These are phyloP conservation scores for Plebejus anna DNA, from an alignment of 2,888 invertebrate species.

Conservation along the genomic window DNA sequence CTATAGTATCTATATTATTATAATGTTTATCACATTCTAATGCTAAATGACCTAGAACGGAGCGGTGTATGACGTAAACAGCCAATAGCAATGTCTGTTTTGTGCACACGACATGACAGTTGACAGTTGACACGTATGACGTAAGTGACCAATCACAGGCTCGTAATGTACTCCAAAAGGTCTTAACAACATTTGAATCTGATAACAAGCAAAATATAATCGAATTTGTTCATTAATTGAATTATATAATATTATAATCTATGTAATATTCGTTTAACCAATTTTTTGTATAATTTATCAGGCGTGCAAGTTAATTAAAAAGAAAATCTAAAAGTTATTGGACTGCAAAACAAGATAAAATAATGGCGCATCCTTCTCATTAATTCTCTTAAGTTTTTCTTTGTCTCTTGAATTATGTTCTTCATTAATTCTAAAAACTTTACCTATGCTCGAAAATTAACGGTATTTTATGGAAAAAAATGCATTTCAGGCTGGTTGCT, in stretches of 20 bases:
- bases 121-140: too few relatives aligned
- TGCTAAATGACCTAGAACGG: neutral
- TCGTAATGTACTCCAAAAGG: too few relatives aligned
- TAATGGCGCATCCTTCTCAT: slow-evolving; percentile 12
- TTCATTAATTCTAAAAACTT: neutral
- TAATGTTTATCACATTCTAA: neutral
- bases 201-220: neutral
- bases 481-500: neutral
- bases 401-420: slow-evolving; percentile 13
- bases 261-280: neutral
- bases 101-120: neutral
- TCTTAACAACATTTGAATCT: neutral
- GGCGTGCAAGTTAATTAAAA: slow-evolving; percentile 14
- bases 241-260: neutral
- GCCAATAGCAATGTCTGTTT: neutral
- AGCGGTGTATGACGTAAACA: neutral
- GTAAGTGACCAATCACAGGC: too few relatives aligned
- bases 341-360: slow-evolving; percentile 24
- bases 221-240: neutral
- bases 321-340: slow-evolving; percentile 22
- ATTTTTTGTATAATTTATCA: neutral
- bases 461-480: neutral
- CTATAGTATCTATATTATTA: neutral
- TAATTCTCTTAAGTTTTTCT: slow-evolving; percentile 17
- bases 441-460: neutral